Conservation (phyloP, 2,797 vertebrate species). For the Peromyscus nudipes region DNA sequence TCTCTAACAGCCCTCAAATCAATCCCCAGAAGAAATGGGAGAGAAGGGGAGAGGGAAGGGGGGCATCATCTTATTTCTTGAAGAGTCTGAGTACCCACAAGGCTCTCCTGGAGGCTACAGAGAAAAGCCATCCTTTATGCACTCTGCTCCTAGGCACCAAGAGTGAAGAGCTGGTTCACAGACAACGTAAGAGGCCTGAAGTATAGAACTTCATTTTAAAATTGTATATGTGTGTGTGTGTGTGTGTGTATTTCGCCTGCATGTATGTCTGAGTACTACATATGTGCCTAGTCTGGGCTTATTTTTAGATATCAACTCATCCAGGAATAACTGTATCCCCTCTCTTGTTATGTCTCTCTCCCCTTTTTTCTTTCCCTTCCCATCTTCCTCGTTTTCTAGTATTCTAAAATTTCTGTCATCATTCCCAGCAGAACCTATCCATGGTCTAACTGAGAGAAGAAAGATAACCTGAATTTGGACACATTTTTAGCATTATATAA, state of each 20-base stretch:
- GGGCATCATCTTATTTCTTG: neutral
- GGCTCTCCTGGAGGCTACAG: neutral
- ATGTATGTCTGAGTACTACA: neutral
- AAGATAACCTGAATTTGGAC: neutral
- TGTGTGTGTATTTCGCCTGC: neutral
- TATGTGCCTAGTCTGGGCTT: neutral
- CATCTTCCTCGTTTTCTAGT: neutral
- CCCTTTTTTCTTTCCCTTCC: neutral
- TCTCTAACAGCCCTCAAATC: neutral
- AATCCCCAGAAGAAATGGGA: neutral
- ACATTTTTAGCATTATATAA: neutral
- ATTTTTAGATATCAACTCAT: neutral
- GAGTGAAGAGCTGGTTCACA: neutral
- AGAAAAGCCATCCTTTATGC: neutral
- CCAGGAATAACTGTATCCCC: neutral
- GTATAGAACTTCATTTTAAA: neutral
- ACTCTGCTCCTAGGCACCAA: neutral
- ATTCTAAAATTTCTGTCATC: neutral
- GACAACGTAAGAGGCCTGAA: neutral
- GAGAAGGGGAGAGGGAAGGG: neutral
- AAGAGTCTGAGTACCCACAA: neutral
- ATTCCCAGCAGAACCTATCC: neutral
- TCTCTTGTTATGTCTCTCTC: neutral
- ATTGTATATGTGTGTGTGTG: neutral
- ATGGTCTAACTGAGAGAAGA: neutral